Percentiles rank a stretch among this genome's conserved stretches.
Evolutionary conservation across 1,140 invertebrate genomes (phyloP).

Genomic region (Panagrolaimus sp.): DNA sequence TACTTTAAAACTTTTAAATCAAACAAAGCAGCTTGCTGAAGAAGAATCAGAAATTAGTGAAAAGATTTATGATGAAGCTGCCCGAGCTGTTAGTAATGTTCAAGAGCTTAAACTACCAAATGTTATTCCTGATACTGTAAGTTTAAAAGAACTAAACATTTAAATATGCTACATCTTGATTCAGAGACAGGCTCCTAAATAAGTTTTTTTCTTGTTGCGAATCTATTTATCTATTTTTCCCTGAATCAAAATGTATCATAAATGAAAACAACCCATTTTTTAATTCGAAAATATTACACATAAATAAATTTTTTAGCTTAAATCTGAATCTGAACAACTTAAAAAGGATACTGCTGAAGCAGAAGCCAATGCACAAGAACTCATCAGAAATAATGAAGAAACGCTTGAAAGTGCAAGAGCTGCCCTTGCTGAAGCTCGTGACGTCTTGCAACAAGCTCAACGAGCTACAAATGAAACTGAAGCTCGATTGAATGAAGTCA

Average conservation of each 20-base stretch:
- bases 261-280: too few species aligned
- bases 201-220: too few species aligned
- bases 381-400: constrained; percentile 25
- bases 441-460: constrained; percentile 24
- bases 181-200: too few species aligned
- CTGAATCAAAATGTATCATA: too few species aligned
- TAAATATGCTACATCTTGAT: too few species aligned
- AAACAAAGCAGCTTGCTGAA: constrained; percentile 47
- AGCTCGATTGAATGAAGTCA: constrained; percentile 28
- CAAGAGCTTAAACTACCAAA: constrained; percentile 52
- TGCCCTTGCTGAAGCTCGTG: constrained; percentile 28
- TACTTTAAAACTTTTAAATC: constrained; percentile 42
- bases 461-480: constrained; percentile 20
- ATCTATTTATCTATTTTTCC: too few species aligned
- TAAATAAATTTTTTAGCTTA: too few species aligned
- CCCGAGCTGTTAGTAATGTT: constrained; percentile 38
- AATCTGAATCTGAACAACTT: constrained; percentile 36
- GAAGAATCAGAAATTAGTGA: constrained; percentile 47
- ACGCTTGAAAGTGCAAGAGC: constrained; percentile 21
- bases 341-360: constrained; percentile 39
- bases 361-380: constrained; percentile 33
- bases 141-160: constrained; percentile 20
- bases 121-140: constrained; percentile 34
- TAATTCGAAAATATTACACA: too few species aligned
- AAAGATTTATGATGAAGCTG: constrained; percentile 31